These are phyloP conservation scores for Melospiza melodia DNA, from an alignment of 2,113 vertebrate species.

Conservation along the genomic window DNA sequence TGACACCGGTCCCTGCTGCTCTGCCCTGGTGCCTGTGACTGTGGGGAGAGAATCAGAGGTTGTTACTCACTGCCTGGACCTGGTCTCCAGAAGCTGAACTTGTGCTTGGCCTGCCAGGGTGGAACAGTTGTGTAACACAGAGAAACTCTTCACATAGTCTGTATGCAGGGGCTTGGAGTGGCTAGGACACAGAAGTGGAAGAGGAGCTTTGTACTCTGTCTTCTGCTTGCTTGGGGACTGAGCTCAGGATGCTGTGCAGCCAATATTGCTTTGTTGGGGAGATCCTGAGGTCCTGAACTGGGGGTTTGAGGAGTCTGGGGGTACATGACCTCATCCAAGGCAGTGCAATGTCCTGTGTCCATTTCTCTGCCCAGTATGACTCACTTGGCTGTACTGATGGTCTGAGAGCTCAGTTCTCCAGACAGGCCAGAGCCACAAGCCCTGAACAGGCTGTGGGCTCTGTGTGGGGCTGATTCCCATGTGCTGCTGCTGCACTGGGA, in stretches of 20 bases:
- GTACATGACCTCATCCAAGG: background rate
- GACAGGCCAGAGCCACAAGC: background rate
- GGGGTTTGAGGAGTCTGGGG: background rate
- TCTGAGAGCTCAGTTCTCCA: background rate
- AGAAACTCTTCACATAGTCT: rapidly evolving
- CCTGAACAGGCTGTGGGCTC: background rate
- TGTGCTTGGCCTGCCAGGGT: background rate
- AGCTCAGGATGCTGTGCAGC: background rate
- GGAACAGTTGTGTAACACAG: background rate
- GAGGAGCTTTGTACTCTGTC: background rate
- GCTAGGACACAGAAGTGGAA: background rate
- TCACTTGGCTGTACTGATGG: background rate
- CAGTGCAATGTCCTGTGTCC: rapidly evolving
- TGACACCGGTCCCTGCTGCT: background rate
- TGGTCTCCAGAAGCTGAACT: background rate
- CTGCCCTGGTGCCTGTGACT: background rate
- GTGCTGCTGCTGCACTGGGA: background rate
- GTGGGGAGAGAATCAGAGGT: background rate
- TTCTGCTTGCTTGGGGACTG: background rate
- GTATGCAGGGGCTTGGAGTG: rapidly evolving
- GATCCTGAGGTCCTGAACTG: background rate
- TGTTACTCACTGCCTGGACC: background rate
- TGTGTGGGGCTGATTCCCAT: background rate
- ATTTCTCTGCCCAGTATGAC: background rate
- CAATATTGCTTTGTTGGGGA: background rate